Base-by-base conservation (phyloP, 2,113 vertebrate genomes). In the Crotalus helleri region DNA sequence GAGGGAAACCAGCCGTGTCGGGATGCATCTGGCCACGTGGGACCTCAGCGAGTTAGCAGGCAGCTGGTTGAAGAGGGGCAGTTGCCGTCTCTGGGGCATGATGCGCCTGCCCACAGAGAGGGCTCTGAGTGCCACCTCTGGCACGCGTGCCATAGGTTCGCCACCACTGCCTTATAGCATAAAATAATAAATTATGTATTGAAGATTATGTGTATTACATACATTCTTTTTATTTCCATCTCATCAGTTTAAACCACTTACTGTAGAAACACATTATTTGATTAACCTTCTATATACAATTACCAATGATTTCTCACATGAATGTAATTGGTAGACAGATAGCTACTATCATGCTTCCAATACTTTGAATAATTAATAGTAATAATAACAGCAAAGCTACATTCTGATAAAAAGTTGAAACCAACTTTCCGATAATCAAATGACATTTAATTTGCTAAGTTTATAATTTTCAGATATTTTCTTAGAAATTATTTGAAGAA, bases 241-340 rank as follows among this genome's bases (percentile, higher is more conserved):
- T 97, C 92, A 92, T 64, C 29, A 39, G 64, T 96, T 96, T 87
- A 92, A 93, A 94, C 94, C 91, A 94, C 92, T 61, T 93, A 88
- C 92, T 92, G 15, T 94, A 96, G 92, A 95, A 95, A 93, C n/a
- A 29, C 90, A 94, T 92, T 13, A 57, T 95, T 90, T 89, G 44
- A 74, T 93, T 94, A 95, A 89, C 91, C 3, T 92, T 33, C 95
- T 95, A 94, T 94, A 97, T 96, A 91, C 92, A 91, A 91, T 91
- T 95, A 91, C 90, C 93, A 95, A 8, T 64, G 91, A 26, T 93
- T 92, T 93, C 92, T 59, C 64, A 93, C 29, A 92, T 92, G 92
- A 93, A 96, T 90, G 95, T 93, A 96, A 91, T 95, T 97, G 96
- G 23, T 94, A 96, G 74, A 59, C 92, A 96, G 94, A 96, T 96